Evolutionary conservation across 2,797 vertebrate species (phyloP).

Genomic region (Manis javanica): DNA sequence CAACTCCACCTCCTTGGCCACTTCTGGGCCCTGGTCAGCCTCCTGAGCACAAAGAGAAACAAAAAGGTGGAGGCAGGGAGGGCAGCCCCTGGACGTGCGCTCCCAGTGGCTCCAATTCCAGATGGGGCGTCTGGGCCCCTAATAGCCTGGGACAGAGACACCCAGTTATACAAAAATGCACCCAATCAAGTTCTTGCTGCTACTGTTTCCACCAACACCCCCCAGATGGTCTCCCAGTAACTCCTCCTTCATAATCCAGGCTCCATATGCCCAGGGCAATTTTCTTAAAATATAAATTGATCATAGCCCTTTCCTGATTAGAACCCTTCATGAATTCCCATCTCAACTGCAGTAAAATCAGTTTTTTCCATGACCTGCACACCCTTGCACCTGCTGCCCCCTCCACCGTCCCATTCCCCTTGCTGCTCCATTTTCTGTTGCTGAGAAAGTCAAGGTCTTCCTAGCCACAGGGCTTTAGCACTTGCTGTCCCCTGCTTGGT

Average conservation of each 20-base stretch:
- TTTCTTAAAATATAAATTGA: background rate
- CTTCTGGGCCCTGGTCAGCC: background rate
- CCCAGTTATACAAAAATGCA: background rate
- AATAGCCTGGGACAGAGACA: rapidly evolving
- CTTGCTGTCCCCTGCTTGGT: background rate
- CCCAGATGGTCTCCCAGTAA: background rate
- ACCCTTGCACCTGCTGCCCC: background rate
- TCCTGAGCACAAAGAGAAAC: constrained; percentile 44
- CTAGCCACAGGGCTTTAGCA: background rate
- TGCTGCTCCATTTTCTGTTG: background rate
- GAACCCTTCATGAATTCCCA: background rate
- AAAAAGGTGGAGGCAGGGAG: background rate
- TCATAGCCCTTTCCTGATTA: background rate
- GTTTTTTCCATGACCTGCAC: rapidly evolving
- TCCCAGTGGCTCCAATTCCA: rapidly evolving
- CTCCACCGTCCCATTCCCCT: rapidly evolving
- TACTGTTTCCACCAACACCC: background rate
- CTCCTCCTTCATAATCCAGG: background rate
- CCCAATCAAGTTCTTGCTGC: background rate
- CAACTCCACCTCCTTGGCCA: background rate
- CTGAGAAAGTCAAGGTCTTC: background rate
- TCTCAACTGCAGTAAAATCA: background rate
- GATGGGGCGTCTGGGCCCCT: rapidly evolving
- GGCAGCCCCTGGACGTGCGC: rapidly evolving
- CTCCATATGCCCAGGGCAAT: rapidly evolving